Evolutionary conservation across 2,797 vertebrate genomes (phyloP).

Genomic region (Sebastes hubbsi): DNA sequence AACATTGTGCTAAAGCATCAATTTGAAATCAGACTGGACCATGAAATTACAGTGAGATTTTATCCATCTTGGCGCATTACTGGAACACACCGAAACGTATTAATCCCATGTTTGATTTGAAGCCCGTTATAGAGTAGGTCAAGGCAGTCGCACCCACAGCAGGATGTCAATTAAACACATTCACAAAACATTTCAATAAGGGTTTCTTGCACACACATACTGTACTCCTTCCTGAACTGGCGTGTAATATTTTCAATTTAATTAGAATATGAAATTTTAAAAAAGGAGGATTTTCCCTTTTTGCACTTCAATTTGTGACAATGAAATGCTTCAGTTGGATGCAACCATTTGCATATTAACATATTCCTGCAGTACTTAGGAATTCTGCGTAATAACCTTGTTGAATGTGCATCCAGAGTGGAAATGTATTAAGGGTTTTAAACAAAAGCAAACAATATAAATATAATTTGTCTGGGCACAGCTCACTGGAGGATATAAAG

Average conservation of each 20-base stretch:
- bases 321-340: background rate
- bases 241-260: background rate
- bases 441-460: slow-evolving; percentile 25
- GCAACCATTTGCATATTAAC: slow-evolving; percentile 1
- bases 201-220: background rate
- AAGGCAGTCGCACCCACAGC: background rate
- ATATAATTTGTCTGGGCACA: background rate
- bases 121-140: background rate
- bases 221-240: background rate
- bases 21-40: slow-evolving; percentile 21
- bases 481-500: slow-evolving; percentile 1
- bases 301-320: background rate
- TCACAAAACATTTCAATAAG: background rate
- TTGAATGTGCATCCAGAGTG: slow-evolving; percentile 10
- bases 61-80: background rate
- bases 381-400: slow-evolving; percentile 3
- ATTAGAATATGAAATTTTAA: background rate
- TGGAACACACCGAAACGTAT: background rate
- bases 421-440: slow-evolving; percentile 2
- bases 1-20: slow-evolving; percentile 24
- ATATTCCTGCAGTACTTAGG: background rate
- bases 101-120: slow-evolving; percentile 4
- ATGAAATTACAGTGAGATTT: slow-evolving; percentile 34
- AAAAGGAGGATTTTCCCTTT: background rate
- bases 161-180: background rate